A percentile compares a stretch with the other conserved stretches of the same genome.
Evolutionary conservation across 1,140 invertebrate genomes (phyloP).

Genomic region (Drosophila nannoptera): DNA sequence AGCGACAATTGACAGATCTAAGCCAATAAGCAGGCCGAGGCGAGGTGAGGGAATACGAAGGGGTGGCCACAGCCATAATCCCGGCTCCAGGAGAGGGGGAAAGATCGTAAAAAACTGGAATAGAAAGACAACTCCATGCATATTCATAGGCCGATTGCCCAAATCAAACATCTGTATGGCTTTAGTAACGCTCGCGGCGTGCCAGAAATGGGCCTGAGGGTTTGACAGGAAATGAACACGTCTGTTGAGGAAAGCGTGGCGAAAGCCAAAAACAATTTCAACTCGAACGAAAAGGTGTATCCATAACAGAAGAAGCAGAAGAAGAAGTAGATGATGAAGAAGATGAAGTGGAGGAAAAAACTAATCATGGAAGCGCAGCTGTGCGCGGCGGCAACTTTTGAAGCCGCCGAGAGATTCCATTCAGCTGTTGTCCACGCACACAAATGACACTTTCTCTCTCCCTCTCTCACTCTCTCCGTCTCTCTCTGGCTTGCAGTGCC

Average conservation of each 20-base stretch:
- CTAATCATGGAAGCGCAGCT: conserved; percentile 63
- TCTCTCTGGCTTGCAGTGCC: conserved; percentile 80
- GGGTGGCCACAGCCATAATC: too few species aligned
- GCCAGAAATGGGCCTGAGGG: conserved; percentile 15
- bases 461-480: conserved; percentile 6
- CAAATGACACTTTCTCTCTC: conserved; percentile 16
- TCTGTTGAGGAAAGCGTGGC: conserved; percentile 49
- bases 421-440: conserved; percentile 28
- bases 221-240: conserved; percentile 61
- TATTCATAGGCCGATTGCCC: conserved; percentile 34
- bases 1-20: conserved; percentile 33
- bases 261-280: conserved; percentile 62
- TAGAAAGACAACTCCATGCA: conserved; percentile 27
- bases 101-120: too few species aligned
- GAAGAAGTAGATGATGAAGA: conserved; percentile 1
- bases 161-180: conserved; percentile 56
- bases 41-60: too few species aligned
- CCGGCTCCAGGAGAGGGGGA: too few species aligned
- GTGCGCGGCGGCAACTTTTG: conserved; percentile 57
- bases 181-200: conserved; percentile 41
- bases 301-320: conserved; percentile 9
- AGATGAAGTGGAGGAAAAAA: conserved; percentile 28
- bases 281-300: conserved; percentile 59
- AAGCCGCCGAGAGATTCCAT: conserved; percentile 10
- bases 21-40: conserved; percentile 61